Evolutionary conservation across 2,113 vertebrate genomes (phyloP).

Genomic region (Lucifuga dentata): DNA sequence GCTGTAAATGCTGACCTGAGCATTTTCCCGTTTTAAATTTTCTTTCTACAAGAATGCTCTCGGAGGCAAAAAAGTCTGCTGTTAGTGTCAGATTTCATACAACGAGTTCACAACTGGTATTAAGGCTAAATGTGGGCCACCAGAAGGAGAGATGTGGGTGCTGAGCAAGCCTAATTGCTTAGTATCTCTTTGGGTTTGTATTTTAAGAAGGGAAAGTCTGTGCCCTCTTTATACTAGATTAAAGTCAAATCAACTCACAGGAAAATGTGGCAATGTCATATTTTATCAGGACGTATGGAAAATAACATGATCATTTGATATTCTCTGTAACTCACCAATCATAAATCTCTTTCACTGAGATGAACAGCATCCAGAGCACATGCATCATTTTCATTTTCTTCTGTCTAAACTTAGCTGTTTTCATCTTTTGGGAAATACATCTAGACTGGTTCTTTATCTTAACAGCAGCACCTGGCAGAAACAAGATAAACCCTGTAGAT

Average conservation of each 20-base stretch:
- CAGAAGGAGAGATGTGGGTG: constrained; percentile 31
- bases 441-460: constrained; percentile 42
- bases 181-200: constrained; percentile 30
- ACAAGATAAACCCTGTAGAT: constrained; percentile 23
- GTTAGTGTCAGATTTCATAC: constrained; percentile 42
- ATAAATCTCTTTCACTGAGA: constrained; percentile 53
- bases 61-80: constrained; percentile 59
- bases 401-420: constrained; percentile 65
- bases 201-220: constrained; percentile 10
- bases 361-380: constrained; percentile 57
- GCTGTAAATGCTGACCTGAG: constrained; percentile 55
- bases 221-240: not conserved
- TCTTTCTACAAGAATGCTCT: constrained; percentile 36
- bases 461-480: constrained; percentile 65
- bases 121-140: constrained; percentile 63
- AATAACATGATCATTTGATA: constrained; percentile 17
- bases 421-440: constrained; percentile 65
- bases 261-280: not conserved
- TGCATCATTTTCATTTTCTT: constrained; percentile 56
- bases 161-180: constrained; percentile 64
- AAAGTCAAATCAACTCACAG: constrained; percentile 13
- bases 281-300: constrained; percentile 5
- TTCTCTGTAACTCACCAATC: constrained; percentile 41
- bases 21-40: constrained; percentile 36
- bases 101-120: constrained; percentile 34